phyloP scores from a whole-genome alignment of 2,797 vertebrate genomes.

The Sebastes elongatus region DNA sequence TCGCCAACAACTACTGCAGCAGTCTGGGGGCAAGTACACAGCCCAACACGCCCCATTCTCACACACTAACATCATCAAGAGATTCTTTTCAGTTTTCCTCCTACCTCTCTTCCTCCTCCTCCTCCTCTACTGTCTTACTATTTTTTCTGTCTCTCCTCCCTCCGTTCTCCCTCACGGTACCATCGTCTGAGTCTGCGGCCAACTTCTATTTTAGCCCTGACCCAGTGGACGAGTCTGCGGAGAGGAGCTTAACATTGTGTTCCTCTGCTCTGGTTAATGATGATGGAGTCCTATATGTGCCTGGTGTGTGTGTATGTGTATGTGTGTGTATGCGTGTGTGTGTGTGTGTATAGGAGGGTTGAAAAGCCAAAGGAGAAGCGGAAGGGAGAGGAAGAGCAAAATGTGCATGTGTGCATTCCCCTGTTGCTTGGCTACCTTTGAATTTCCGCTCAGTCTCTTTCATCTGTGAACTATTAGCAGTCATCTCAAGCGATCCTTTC shows the following conservation, averaged over 20 bases:
- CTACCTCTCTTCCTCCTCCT: slow-evolving; percentile 1
- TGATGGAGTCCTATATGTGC: slow-evolving; percentile 63
- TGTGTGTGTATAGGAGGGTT: slow-evolving; percentile 41
- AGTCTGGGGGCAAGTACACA: slow-evolving; percentile 61
- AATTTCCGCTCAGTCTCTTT: slow-evolving; percentile 73
- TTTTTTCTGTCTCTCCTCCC: slow-evolving; percentile 4
- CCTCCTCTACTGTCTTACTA: slow-evolving; percentile 12
- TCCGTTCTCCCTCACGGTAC: slow-evolving; percentile 18
- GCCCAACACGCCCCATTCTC: slow-evolving; percentile 49
- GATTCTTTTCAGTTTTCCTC: slow-evolving; percentile 31
- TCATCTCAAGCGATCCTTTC: slow-evolving; percentile 72
- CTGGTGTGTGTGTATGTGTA: slow-evolving; percentile 25
- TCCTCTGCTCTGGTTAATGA: slow-evolving; percentile 69
- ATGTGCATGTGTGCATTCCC: slow-evolving; percentile 71
- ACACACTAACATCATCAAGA: slow-evolving; percentile 54
- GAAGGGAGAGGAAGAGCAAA: slow-evolving; percentile 70
- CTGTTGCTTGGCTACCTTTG: slow-evolving; percentile 79
- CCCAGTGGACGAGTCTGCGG: slow-evolving; percentile 59
- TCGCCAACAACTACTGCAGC: slow-evolving; percentile 72
- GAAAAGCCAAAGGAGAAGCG: slow-evolving; percentile 55
- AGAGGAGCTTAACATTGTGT: slow-evolving; percentile 76
- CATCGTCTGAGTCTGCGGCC: slow-evolving; percentile 65
- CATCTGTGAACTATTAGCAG: slow-evolving; percentile 80
- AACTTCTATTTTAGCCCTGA: slow-evolving; percentile 72
- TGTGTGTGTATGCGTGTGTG: slow-evolving; percentile 28